phyloP scores from a whole-genome alignment of 1,140 invertebrate genomes.

The Drosophila bocqueti region DNA sequence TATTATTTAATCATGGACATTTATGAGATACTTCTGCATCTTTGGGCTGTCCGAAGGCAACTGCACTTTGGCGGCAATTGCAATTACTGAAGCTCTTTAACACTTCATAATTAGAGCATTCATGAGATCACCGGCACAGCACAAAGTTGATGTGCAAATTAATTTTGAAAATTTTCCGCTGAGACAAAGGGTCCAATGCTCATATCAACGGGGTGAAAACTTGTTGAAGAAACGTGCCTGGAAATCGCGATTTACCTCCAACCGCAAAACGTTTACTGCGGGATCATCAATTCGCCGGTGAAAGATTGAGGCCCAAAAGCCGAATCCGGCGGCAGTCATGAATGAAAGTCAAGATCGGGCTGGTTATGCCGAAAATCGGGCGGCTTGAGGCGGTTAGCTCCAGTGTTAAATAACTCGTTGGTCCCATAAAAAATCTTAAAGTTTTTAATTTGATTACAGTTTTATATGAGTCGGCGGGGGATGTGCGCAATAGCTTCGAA shows the following conservation, averaged over 20 bases:
- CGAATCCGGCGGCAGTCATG: slow-evolving; percentile 16
- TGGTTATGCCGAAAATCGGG: slow-evolving; percentile 56
- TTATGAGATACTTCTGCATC: slow-evolving; percentile 4
- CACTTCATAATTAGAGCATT: slow-evolving; percentile 53
- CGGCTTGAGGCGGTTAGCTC: slow-evolving; percentile 64
- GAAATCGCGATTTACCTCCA: slow-evolving; percentile 16
- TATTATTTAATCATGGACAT: background rate
- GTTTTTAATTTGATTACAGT: slow-evolving; percentile 32
- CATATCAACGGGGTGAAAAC: slow-evolving; percentile 37
- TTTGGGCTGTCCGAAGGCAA: slow-evolving; percentile 7
- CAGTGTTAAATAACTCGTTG: slow-evolving; percentile 32
- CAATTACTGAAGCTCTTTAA: slow-evolving; percentile 36
- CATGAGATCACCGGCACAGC: slow-evolving; percentile 26
- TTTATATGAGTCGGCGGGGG: slow-evolving; percentile 19
- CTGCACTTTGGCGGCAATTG: slow-evolving; percentile 39
- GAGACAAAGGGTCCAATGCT: slow-evolving; percentile 23
- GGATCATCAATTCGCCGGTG: background rate
- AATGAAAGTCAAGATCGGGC: slow-evolving; percentile 67
- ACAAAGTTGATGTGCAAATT: slow-evolving; percentile 50
- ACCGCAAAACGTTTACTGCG: slow-evolving; percentile 41
- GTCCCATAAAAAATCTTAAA: slow-evolving; percentile 13
- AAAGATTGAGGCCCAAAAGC: slow-evolving; percentile 9
- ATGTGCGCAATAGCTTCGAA: slow-evolving; percentile 19
- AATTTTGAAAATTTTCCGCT: slow-evolving; percentile 65
- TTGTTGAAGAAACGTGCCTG: slow-evolving; percentile 36